Evolutionary conservation across 2,113 vertebrate genomes (phyloP).

Genomic region (Cichladusa arquata): DNA sequence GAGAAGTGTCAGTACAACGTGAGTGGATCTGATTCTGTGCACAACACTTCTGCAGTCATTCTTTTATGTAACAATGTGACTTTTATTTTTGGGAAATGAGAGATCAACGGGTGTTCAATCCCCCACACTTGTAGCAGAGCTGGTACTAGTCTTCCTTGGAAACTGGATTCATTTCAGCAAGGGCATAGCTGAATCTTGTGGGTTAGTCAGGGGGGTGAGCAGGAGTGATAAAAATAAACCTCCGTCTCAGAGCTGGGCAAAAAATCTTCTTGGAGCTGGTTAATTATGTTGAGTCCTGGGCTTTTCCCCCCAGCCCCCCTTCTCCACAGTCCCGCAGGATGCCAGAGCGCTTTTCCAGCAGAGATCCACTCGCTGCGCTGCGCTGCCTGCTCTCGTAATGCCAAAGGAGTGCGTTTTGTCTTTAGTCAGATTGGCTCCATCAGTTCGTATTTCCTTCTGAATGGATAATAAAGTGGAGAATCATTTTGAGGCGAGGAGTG

Average conservation of each 20-base stretch:
- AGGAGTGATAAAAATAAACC: background rate
- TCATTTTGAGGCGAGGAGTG: constrained; percentile 43
- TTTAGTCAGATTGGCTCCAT: constrained; percentile 52
- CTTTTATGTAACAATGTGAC: constrained; percentile 52
- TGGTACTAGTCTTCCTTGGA: background rate
- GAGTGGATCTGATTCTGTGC: constrained; percentile 14
- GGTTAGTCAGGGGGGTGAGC: background rate
- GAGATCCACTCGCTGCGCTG: background rate
- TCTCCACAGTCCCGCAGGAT: background rate
- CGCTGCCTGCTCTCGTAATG: background rate
- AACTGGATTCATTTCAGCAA: background rate
- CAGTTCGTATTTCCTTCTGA: constrained; percentile 45
- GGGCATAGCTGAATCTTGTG: background rate
- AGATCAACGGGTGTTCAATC: constrained; percentile 9
- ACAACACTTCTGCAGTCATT: constrained; percentile 15
- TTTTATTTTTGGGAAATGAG: constrained; percentile 33
- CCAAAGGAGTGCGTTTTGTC: constrained; percentile 2
- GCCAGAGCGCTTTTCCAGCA: background rate
- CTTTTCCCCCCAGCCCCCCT: background rate
- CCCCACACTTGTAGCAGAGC: background rate
- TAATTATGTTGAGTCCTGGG: background rate
- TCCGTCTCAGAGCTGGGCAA: background rate
- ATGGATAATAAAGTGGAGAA: constrained; percentile 57
- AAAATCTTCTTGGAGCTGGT: background rate
- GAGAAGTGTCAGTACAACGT: background rate